Conservation (phyloP, 1,140 invertebrate species). For the Eumaeus atala region DNA sequence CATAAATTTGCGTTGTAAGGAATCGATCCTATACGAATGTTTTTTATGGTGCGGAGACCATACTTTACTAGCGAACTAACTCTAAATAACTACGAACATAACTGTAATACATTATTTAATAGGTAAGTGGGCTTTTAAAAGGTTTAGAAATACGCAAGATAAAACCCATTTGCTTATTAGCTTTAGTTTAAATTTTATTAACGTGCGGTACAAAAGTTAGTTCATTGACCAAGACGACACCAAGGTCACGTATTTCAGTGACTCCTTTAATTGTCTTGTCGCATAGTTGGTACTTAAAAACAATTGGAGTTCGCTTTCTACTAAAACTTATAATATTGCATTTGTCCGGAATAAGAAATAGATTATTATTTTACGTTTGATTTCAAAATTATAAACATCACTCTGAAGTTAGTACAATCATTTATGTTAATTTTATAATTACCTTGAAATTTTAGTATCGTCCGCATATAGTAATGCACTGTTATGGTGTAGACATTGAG, state of each 20-base stretch:
- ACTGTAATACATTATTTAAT: too few species aligned
- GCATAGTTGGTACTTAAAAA: background rate
- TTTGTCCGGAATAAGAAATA: background rate
- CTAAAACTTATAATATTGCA: conserved; percentile 2
- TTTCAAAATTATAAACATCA: background rate
- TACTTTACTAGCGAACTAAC: too few species aligned
- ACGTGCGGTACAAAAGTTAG: background rate
- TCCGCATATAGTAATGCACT: background rate
- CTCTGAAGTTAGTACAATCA: background rate
- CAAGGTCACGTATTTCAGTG: background rate
- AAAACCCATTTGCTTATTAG: too few species aligned
- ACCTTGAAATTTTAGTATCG: background rate
- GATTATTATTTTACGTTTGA: background rate
- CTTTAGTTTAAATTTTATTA: background rate
- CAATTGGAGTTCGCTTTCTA: background rate
- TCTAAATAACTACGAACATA: too few species aligned
- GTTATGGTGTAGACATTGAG: background rate
- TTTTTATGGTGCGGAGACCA: too few species aligned
- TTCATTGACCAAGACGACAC: background rate
- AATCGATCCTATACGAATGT: too few species aligned
- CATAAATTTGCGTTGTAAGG: too few species aligned
- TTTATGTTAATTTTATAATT: background rate
- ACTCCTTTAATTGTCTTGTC: background rate
- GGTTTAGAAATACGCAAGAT: too few species aligned
- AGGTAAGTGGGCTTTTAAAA: too few species aligned